Evolutionary conservation across 2,888 invertebrate genomes (phyloP), one percentile per base, ranked within the genome.

Genomic region (Chelonus formosanus): DNA sequence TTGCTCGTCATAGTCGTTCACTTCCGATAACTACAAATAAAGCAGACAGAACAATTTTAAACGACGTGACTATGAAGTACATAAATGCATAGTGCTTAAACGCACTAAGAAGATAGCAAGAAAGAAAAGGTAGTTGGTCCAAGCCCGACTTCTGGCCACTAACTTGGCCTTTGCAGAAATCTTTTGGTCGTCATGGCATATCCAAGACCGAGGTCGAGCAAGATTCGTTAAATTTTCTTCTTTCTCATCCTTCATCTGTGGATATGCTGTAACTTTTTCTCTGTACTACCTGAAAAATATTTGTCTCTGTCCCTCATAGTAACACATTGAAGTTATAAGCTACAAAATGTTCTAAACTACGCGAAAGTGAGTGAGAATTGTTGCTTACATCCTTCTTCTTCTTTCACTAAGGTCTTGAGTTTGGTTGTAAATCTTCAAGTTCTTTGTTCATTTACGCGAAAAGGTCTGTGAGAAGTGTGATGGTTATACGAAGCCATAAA

Each of bases 401-500:
- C 48, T 43, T 47, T 63, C 35, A 3, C 61, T 40, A 40, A 3
- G 6, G 40, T 4, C 65, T 65, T 65, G 60, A 63, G 61, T 61
- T 61, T 48, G 32, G 66, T 75, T 76, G 72, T 78, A 78, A 78
- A 78, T 78, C 75, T 75, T 69, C 69, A 54, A 63, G 67, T 32
- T 68, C 71, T 71, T 71, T 73, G 73, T 71, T 71, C 69, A 58
- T 63, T 72, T 67, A 70, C 69, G 68, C 73, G 69, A 52, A 71
- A 58, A 75, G 74, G 78, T 78, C 77, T 73, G 76, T 74, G 73
- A 63, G 72, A 70, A 70, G 8, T 31, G 74, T 78, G 71, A 78
- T 79, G 73, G 76, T 71, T 75, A 75, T 76, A 75, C 74, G 70
- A 76, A 71, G 67, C 55, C 67, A 68, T 79, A 79, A 78, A 79